Base-by-base conservation (phyloP, 2,888 invertebrate species). In the Tiliacea aurago region DNA sequence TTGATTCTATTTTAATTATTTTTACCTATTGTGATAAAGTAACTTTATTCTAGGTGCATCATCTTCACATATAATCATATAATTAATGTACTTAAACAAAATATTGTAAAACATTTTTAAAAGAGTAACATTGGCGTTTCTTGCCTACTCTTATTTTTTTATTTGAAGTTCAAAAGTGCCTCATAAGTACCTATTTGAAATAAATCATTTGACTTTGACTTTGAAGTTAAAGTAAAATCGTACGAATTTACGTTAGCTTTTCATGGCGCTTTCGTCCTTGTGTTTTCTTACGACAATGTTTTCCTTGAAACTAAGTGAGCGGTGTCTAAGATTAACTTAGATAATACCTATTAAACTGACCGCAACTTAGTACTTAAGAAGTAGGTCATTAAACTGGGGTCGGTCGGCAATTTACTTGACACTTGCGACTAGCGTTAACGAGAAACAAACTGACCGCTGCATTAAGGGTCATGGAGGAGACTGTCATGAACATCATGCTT, bases 341-440 rank as follows among this genome's bases (percentile, higher is more conserved):
- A 10, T 13, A n/a, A 28, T 51, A n/a, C 56, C 33, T 33, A 58
- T 49, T 69, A 78, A 51, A 78, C 37, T 79, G 58, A 79, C 73
- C 80, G 10, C 79, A 51, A 71, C 33, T 51, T 28, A 28, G 71
- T 68, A n/a, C 80, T 23, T 33, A 47, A 15, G 45, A 72, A 75
- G 51, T 75, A 41, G 80, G 47, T 73, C 80, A 61, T 80, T 33
- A 61, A 73, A 61, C 73, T 71, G 11, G 13, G 72, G 45, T 41
- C 23, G 9, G 45, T 9, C 47, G 11, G 61, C 45, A 62, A 45
- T 73, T 76, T 76, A n/a, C 51, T 56, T 72, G 28, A 10, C 33
- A 33, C 33, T 61, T 53, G 58, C 47, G 33, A 18, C 37, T n/a
- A 4, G 55, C 33, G 47, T 23, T 49, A 70, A 56, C 23, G 45